A percentile compares a stretch with the other conserved stretches of the same genome.
phyloP scores from a whole-genome alignment of 1,140 invertebrate species.

The Drosophila bifasciata region DNA sequence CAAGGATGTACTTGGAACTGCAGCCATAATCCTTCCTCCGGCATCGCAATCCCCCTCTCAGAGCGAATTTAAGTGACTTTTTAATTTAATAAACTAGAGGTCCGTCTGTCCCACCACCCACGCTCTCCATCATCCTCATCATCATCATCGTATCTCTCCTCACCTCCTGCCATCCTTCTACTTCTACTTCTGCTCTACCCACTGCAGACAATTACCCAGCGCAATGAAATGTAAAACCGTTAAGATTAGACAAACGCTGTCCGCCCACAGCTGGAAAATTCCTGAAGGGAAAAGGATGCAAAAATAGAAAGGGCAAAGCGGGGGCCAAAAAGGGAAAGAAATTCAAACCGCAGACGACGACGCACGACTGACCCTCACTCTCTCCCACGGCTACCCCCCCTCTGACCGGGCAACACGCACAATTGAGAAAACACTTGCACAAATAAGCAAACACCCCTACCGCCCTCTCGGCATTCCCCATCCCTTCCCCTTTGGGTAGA shows the following conservation, averaged over 20 bases:
- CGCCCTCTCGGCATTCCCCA: too few species aligned
- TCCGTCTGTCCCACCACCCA: background rate
- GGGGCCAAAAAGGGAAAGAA: slow-evolving; percentile 34
- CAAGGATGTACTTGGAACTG: too few species aligned
- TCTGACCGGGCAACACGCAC: slow-evolving; percentile 57
- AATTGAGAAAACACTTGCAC: slow-evolving; percentile 81
- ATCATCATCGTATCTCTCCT: too few species aligned
- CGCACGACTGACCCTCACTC: slow-evolving; percentile 44
- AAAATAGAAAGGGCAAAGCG: slow-evolving; percentile 1
- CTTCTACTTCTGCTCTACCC: too few species aligned
- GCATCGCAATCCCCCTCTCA: background rate
- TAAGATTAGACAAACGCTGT: slow-evolving; percentile 77
- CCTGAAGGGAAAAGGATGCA: slow-evolving; percentile 9
- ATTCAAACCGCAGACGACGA: slow-evolving; percentile 70
- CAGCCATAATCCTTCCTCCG: too few species aligned
- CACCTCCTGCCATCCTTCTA: too few species aligned
- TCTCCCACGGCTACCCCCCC: background rate
- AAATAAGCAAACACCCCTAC: slow-evolving; percentile 76
- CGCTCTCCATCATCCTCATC: too few species aligned
- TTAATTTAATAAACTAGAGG: slow-evolving; percentile 68
- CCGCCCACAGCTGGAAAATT: slow-evolving; percentile 24
- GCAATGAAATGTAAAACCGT: slow-evolving; percentile 82
- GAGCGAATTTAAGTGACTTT: slow-evolving; percentile 46
- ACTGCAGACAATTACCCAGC: slow-evolving; percentile 57
- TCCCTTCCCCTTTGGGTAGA: slow-evolving; percentile 40